phyloP scores from a whole-genome alignment of 2,113 vertebrate genomes.

The Dasyurus viverrinus region DNA sequence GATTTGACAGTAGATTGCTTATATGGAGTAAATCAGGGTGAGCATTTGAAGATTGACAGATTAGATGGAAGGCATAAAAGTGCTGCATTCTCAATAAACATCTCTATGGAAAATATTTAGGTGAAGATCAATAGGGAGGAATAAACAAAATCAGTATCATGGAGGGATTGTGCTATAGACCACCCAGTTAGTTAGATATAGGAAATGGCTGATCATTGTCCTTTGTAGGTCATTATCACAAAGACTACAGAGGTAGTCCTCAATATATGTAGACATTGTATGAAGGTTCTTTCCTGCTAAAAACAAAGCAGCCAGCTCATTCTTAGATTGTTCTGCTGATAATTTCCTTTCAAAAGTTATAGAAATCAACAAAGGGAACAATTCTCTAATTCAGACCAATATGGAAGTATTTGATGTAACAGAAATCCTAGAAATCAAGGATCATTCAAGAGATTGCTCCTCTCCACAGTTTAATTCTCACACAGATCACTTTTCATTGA shows the following conservation, averaged over 20 bases:
- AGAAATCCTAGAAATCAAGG: background rate
- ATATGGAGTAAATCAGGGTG: background rate
- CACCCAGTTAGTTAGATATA: background rate
- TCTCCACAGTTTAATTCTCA: background rate
- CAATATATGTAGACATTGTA: background rate
- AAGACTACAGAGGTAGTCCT: background rate
- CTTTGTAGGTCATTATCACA: background rate
- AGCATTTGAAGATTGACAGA: background rate
- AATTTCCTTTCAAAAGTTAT: background rate
- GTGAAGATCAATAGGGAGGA: background rate
- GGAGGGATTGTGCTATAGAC: background rate
- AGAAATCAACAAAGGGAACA: background rate
- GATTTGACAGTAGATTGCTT: background rate
- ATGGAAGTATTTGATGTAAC: background rate
- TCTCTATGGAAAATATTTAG: background rate
- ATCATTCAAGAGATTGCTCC: background rate
- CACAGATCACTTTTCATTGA: background rate
- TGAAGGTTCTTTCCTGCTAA: background rate
- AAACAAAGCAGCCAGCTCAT: background rate
- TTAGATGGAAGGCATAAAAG: background rate
- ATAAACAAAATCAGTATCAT: background rate
- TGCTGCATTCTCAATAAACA: background rate
- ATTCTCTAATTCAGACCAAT: background rate
- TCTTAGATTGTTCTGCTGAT: background rate
- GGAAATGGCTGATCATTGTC: background rate